Evolutionary conservation across 1,140 invertebrate species (phyloP).

Genomic region (Hyles vespertilio): DNA sequence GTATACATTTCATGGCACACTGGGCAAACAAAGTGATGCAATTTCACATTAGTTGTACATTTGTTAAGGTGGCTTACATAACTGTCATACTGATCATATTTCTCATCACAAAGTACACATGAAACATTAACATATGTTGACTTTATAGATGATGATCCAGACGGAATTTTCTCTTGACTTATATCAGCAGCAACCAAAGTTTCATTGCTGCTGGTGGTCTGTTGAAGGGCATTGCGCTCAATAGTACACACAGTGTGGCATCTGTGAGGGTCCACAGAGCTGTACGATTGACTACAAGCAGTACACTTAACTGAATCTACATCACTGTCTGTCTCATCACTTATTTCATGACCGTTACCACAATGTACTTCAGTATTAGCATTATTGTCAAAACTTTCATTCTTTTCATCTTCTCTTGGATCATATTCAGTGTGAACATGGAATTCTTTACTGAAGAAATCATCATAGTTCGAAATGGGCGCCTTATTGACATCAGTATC

Average conservation of each 20-base stretch:
- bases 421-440: slow-evolving; percentile 53
- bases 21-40: slow-evolving; percentile 65
- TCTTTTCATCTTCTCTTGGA: slow-evolving; percentile 48
- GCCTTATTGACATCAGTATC: slow-evolving; percentile 47
- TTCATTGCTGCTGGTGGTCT: slow-evolving; percentile 61
- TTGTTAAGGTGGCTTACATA: slow-evolving; percentile 65
- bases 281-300: slow-evolving; percentile 59
- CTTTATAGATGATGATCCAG: slow-evolving; percentile 17
- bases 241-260: slow-evolving; percentile 64
- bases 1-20: slow-evolving; percentile 64
- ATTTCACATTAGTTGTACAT: slow-evolving; percentile 65
- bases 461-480: slow-evolving; percentile 44
- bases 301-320: slow-evolving; percentile 65
- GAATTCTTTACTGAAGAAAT: slow-evolving; percentile 57
- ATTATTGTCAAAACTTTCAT: slow-evolving; percentile 52
- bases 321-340: slow-evolving; percentile 70
- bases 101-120: slow-evolving; percentile 63
- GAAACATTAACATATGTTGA: slow-evolving; percentile 44
- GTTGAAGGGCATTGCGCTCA: slow-evolving; percentile 52
- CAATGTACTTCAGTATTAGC: slow-evolving; percentile 21
- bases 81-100: slow-evolving; percentile 56
- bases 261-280: slow-evolving; percentile 48
- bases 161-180: slow-evolving; percentile 22
- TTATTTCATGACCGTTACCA: slow-evolving; percentile 41
- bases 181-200: slow-evolving; percentile 61